Evolutionary conservation across 2,797 vertebrate species (phyloP).

Genomic region (Poecilia wingei): DNA sequence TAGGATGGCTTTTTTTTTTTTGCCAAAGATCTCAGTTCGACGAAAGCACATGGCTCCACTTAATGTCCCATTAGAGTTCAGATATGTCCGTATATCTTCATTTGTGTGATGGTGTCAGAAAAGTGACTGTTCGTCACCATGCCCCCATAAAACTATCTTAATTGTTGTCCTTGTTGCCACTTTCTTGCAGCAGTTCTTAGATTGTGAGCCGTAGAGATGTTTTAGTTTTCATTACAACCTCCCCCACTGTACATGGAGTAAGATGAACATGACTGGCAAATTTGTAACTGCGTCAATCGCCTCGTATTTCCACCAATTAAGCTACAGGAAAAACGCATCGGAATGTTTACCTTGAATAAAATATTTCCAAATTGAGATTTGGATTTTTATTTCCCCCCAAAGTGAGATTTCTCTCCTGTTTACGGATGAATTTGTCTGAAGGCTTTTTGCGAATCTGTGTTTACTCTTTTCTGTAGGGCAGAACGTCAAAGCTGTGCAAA

Average conservation of each 20-base stretch:
- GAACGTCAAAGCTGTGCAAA: conserved; percentile 11
- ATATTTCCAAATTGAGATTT: neutral
- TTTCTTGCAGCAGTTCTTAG: neutral
- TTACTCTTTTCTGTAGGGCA: neutral
- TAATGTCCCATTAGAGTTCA: neutral
- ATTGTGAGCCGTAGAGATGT: neutral
- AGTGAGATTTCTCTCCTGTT: neutral
- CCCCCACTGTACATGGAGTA: neutral
- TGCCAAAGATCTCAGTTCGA: neutral
- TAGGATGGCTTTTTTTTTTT: neutral
- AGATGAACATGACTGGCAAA: neutral
- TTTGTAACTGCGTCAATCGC: neutral
- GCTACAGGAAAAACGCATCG: neutral
- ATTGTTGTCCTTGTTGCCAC: neutral
- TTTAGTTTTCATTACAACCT: neutral
- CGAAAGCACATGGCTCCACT: neutral
- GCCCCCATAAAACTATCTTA: neutral
- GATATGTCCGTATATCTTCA: neutral
- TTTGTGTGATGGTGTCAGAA: neutral
- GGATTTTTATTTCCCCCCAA: neutral
- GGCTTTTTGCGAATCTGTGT: neutral
- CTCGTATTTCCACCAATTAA: neutral
- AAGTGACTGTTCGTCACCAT: neutral
- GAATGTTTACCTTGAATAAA: neutral
- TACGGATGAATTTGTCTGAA: neutral